Evolutionary conservation across 2,888 invertebrate genomes (phyloP).

Genomic region (Cephus rjabovi): DNA sequence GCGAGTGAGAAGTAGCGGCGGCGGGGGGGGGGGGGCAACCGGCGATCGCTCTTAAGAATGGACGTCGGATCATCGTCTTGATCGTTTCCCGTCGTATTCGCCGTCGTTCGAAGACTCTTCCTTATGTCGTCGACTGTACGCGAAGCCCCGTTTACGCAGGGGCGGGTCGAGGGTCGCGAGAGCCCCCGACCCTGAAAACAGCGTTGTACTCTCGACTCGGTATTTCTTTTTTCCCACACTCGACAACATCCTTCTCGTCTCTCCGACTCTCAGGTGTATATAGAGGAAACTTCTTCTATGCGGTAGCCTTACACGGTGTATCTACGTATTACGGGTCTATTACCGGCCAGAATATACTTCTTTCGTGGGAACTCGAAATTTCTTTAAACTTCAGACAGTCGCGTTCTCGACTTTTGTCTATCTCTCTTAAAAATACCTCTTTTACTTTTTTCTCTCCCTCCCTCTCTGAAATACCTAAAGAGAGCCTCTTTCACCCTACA

Average conservation of each 20-base stretch:
- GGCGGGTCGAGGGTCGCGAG: not conserved
- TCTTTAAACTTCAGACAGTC: not conserved
- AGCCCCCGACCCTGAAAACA: conserved; percentile 4
- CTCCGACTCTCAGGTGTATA: not conserved
- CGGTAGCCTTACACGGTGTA: not conserved
- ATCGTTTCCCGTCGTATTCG: not conserved
- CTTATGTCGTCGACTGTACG: conserved; percentile 1
- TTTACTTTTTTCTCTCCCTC: not conserved
- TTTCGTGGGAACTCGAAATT: not conserved
- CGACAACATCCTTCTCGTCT: conserved; percentile 5
- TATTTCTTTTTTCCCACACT: conserved; percentile 7
- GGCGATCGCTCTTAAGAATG: not conserved
- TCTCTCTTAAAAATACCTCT: not conserved
- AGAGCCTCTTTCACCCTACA: not conserved
- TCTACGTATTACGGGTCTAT: not conserved
- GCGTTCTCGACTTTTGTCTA: not conserved
- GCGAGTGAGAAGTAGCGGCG: not conserved
- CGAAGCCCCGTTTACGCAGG: conserved; percentile 7
- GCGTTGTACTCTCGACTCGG: not conserved
- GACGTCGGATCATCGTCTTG: not conserved
- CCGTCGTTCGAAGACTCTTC: not conserved
- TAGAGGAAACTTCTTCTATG: not conserved
- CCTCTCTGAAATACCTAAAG: not conserved
- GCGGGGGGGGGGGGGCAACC: not conserved
- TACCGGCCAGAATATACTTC: not conserved